A percentile compares a stretch with the other conserved stretches of the same genome.
Conservation (phyloP, 2,797 vertebrate genomes). For the Gymnothorax javanicus region DNA sequence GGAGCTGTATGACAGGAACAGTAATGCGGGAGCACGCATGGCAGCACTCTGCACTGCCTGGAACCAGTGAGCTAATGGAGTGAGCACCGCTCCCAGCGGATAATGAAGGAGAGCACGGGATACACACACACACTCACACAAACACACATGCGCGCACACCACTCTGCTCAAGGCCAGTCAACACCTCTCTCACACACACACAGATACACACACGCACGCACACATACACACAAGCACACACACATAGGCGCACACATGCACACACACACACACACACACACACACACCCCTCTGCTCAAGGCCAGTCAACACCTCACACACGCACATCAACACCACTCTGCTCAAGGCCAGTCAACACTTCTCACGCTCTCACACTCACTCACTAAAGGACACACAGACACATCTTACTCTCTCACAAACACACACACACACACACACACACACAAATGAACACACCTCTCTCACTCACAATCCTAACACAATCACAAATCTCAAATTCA, state of each 20-base stretch:
- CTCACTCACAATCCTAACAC: no score
- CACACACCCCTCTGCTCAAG: no score
- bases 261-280: slow-evolving; percentile 6
- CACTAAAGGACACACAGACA: no score
- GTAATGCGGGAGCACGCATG: background rate
- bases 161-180: background rate
- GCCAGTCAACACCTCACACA: background rate
- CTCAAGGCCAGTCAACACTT: no score
- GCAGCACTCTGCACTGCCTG: background rate
- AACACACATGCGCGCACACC: slow-evolving; percentile 22
- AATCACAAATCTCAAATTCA: no score
- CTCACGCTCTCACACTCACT: no score
- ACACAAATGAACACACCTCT: background rate
- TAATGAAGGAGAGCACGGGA: slow-evolving; percentile 39
- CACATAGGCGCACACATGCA: no score
- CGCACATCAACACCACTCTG: background rate
- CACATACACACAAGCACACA: no score
- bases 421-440: background rate
- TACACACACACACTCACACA: no score
- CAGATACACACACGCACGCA: slow-evolving; percentile 6
- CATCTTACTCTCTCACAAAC: no score
- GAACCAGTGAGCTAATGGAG: slow-evolving; percentile 32
- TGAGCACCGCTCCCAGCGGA: slow-evolving; percentile 28
- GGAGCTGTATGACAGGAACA: slow-evolving; percentile 2
- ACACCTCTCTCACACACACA: background rate